Evolutionary conservation across 2,113 vertebrate genomes (phyloP), one percentile per base, ranked within the genome.

Genomic region (Cromileptes altivelis): DNA sequence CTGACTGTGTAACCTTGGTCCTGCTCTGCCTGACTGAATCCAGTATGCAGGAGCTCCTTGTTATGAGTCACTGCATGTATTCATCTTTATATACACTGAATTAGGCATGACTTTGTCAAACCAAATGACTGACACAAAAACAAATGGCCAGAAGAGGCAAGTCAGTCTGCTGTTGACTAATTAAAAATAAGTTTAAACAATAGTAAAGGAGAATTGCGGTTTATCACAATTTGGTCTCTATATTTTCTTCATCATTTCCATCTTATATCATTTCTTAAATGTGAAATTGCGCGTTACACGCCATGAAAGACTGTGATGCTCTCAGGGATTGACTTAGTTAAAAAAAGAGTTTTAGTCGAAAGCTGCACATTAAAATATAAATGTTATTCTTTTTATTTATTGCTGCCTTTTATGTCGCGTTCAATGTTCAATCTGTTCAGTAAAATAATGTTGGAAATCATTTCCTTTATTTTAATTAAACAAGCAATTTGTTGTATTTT

Each of bases 11-110:
- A 81, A 86, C 85, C 89, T 86, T 84, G 81, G 65, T 57, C 33
- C 71, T 82, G 60, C 71, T 74, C 73, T 70, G 78, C 67, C 74
- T 77, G 71, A 88, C 75, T 90, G 73, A 72, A 65, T 72, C 63
- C 61, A 74, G 80, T 37, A 45, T 58, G 30, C 57, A 40, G 58
- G 62, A 62, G 74, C 49, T 81, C 33, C 60, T 61, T 19, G 57
- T 57, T 72, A 42, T 33, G 64, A 85, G 21, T 84, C 79, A 80
- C 23, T 64, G 71, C 33, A 27, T 81, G 52, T 67, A 70, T 80
- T 80, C 82, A 83, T 74, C 27, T 69, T 76, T 75, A 69, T 60
- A 55, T 55, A 50, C 63, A 72, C 52, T n/a, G 23, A 58, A 81
- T 69, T 76, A 69, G 67, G 60, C 78, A 60, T 63, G 56, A 58